phyloP scores from a whole-genome alignment of 53 echinoderm and acorn worm genomes.

The Temnopleurus reevesii region DNA sequence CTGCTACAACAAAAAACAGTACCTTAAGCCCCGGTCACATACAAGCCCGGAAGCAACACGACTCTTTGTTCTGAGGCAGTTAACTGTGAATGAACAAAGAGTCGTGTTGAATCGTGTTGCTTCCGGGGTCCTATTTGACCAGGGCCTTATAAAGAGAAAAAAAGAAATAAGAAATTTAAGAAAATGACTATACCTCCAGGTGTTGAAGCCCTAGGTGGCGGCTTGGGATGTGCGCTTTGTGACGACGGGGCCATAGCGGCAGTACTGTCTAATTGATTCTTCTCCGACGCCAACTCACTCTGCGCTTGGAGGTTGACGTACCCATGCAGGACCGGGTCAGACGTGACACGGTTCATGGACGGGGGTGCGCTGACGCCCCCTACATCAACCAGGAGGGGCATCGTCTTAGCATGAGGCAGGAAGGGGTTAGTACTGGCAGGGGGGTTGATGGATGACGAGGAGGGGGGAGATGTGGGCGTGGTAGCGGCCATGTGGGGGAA shows the following conservation, averaged over 20 bases:
- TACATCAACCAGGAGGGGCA: slow-evolving; percentile 33
- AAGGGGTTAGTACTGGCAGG: slow-evolving; percentile 39
- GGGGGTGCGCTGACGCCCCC: background rate
- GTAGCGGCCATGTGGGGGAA: slow-evolving; percentile 1
- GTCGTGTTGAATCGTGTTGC: background rate
- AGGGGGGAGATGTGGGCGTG: background rate
- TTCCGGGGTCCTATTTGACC: too few species aligned
- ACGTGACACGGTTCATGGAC: slow-evolving; percentile 10
- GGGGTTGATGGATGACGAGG: slow-evolving; percentile 17
- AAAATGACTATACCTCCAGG: background rate
- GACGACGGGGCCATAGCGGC: background rate
- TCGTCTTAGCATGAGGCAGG: slow-evolving; percentile 42
- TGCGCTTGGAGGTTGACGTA: slow-evolving; percentile 51
- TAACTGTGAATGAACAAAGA: background rate
- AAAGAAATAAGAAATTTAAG: background rate
- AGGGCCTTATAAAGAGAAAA: background rate
- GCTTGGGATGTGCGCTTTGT: slow-evolving; percentile 2
- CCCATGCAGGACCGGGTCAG: slow-evolving; percentile 47
- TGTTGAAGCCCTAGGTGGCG: background rate
- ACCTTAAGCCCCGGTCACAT: background rate
- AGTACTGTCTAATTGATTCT: slow-evolving; percentile 44
- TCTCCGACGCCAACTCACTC: background rate
- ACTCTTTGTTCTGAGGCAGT: too few species aligned
- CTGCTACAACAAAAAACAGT: too few species aligned
- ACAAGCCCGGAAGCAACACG: background rate